Evolutionary conservation across 2,113 vertebrate species (phyloP), one percentile per base, ranked within the genome.

Genomic region (Embiotoca jacksoni): DNA sequence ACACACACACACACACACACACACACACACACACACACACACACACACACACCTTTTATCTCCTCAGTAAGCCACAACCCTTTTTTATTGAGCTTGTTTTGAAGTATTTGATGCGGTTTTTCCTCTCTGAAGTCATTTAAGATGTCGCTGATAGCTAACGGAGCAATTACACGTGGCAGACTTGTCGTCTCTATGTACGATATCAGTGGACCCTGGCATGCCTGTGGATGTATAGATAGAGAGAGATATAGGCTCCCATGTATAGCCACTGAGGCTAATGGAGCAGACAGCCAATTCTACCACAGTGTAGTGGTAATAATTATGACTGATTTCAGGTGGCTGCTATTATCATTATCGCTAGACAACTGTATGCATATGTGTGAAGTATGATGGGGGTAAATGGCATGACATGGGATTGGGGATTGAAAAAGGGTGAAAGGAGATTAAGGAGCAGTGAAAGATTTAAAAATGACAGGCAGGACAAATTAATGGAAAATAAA

Each of bases 231-330:
- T 67, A 83, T 72, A 83, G 70, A 80, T 6, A 63, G 7, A 78
- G 35, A 64, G n/a, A 80, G 5, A 85, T 80, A 84, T 74, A 79
- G 69, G 81, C 46, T 78, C 53, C 69, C 2, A 52, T 88, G 66
- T 83, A 80, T 65, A 83, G 87, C 76, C 56, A 55, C 64, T 57
- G 53, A 66, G 74, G 80, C 83, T 92, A 94, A 94, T 93, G 89
- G 88, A 84, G 89, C 78, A 82, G 85, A 93, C 91, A 93, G 84
- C 74, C 81, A 91, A 91, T 92, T 91, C 59, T 82, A 87, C 77
- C 74, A 78, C 72, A 75, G 63, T 62, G 86, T 73, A 80, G 78
- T 58, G 46, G 85, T 81, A 84, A 90, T 85, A 89, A 93, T 94
- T 90, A 86, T 89, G 89, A 92, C 58, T 72, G 66, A 94, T 92